phyloP scores from a whole-genome alignment of 2,888 invertebrate species.

The Alloscopus bannaensis region DNA sequence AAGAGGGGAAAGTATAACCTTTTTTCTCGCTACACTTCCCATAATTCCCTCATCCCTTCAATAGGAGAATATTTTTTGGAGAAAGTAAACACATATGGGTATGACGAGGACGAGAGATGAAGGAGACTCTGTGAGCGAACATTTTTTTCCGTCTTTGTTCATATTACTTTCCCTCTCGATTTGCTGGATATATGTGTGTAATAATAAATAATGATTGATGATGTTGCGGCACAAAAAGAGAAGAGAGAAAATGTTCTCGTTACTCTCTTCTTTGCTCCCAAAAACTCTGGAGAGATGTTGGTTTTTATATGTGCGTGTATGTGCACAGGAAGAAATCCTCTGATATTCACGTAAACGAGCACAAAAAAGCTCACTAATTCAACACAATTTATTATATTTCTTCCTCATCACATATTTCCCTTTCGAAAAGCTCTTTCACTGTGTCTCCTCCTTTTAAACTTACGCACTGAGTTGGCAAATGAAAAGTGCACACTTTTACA shows the following conservation, averaged over 20 bases:
- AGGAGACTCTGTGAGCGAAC: background rate
- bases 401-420: background rate
- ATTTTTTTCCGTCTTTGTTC: background rate
- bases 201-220: conserved; percentile 55
- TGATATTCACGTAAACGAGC: background rate
- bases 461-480: conserved; percentile 13
- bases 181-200: conserved; percentile 1
- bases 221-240: conserved; percentile 47
- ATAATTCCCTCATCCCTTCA: conserved; percentile 16
- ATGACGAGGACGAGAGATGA: background rate
- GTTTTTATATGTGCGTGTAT: background rate
- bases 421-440: no score
- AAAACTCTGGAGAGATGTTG: conserved; percentile 7
- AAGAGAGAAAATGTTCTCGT: no score
- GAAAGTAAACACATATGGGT: background rate
- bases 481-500: no score
- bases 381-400: background rate
- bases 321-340: background rate
- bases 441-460: no score
- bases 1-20: no score
- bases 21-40: conserved; percentile 9
- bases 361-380: background rate
- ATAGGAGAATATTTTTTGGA: no score
- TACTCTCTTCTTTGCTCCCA: no score
- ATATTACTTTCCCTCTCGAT: background rate